Conservation (phyloP, 2,113 vertebrate genomes). For the Ovis canadensis region DNA sequence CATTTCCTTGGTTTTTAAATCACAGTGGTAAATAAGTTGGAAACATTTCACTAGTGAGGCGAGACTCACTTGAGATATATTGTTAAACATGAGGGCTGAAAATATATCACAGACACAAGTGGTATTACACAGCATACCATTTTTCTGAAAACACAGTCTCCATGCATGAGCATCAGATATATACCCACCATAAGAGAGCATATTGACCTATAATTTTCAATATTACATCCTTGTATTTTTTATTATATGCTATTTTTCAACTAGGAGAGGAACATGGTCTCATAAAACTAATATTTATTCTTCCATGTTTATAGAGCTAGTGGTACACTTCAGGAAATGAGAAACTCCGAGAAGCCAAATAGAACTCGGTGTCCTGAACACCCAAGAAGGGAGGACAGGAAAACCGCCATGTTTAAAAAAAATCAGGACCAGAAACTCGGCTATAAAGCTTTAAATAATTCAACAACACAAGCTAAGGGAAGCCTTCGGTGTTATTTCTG, state of each 20-base stretch:
- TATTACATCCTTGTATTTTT: slow-evolving; percentile 74
- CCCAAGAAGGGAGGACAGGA: slow-evolving; percentile 49
- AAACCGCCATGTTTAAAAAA: neutral
- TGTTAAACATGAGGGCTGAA: slow-evolving; percentile 52
- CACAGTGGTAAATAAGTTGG: slow-evolving; percentile 52
- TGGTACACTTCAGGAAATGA: slow-evolving; percentile 63
- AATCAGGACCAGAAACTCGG: slow-evolving; percentile 55
- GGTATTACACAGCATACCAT: slow-evolving; percentile 29
- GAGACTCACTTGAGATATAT: slow-evolving; percentile 62
- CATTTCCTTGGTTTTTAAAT: slow-evolving; percentile 20
- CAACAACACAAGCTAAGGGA: slow-evolving; percentile 14
- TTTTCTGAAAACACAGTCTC: slow-evolving; percentile 65
- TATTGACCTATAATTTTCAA: slow-evolving; percentile 76
- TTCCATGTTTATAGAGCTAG: slow-evolving; percentile 63
- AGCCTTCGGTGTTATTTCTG: slow-evolving; percentile 46
- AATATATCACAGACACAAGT: slow-evolving; percentile 61
- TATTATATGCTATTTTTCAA: slow-evolving; percentile 78
- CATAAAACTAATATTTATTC: slow-evolving; percentile 82
- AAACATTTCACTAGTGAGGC: slow-evolving; percentile 55
- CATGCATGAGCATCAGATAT: slow-evolving; percentile 68
- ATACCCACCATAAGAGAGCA: slow-evolving; percentile 64
- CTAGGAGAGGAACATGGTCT: slow-evolving; percentile 68
- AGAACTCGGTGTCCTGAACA: slow-evolving; percentile 54
- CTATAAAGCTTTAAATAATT: slow-evolving; percentile 72
- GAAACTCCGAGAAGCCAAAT: slow-evolving; percentile 71